Conservation (phyloP, 2,113 vertebrate genomes). For the Hydrochoerus hydrochaeris region DNA sequence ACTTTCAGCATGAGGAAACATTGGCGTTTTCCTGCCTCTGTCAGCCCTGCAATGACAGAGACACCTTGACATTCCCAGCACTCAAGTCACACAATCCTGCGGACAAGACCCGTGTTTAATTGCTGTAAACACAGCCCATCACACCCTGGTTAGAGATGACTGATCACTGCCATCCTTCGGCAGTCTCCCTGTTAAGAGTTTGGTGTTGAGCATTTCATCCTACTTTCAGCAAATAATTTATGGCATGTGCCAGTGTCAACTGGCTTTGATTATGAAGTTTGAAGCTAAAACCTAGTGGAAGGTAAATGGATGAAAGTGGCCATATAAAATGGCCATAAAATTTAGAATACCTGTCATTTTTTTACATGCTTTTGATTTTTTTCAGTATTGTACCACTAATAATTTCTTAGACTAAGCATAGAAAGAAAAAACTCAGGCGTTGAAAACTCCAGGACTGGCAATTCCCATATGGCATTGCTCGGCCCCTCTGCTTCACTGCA, state of each 20-base stretch:
- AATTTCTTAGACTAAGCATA: neutral
- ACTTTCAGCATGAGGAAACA: neutral
- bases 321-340: neutral
- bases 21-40: slow-evolving; percentile 60
- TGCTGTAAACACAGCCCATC: slow-evolving; percentile 74
- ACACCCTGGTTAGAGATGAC: slow-evolving; percentile 81
- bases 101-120: slow-evolving; percentile 81
- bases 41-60: slow-evolving; percentile 60
- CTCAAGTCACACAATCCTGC: slow-evolving; percentile 77
- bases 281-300: neutral
- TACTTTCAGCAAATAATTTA: slow-evolving; percentile 37
- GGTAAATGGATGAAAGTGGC: neutral
- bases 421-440: neutral
- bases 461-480: too few species aligned
- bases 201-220: slow-evolving; percentile 31
- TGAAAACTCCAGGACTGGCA: neutral
- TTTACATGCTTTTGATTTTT: neutral
- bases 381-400: neutral
- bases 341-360: neutral
- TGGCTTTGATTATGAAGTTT: neutral
- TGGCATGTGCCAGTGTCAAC: slow-evolving; percentile 35
- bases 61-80: slow-evolving; percentile 63
- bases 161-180: slow-evolving; percentile 77
- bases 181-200: slow-evolving; percentile 71
- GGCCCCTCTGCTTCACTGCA: too few species aligned